Conservation (phyloP, 2,113 vertebrate genomes). For the Sturnira hondurensis region DNA sequence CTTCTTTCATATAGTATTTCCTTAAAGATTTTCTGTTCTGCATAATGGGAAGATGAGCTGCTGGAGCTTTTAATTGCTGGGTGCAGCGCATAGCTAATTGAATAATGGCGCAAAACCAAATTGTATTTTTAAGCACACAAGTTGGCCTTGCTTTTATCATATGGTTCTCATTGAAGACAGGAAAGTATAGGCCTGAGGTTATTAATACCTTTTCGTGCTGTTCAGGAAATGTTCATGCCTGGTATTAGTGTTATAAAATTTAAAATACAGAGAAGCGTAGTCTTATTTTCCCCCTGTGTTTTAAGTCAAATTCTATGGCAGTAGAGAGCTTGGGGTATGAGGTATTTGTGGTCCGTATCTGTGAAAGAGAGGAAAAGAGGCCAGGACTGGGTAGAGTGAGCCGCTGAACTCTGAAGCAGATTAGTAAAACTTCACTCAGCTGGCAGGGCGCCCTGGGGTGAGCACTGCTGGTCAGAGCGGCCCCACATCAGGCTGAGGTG, state of each 20-base stretch:
- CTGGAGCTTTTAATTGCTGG: constrained; percentile 43
- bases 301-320: neutral
- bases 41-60: constrained; percentile 54
- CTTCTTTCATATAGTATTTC: constrained; percentile 55
- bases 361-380: neutral
- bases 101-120: neutral
- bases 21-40: constrained; percentile 70
- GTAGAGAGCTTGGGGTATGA: neutral
- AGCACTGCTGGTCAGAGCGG: neutral
- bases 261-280: neutral
- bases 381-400: neutral
- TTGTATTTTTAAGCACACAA: neutral
- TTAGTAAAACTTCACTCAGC: accelerated
- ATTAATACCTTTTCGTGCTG: neutral
- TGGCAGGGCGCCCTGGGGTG: neutral
- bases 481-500: neutral
- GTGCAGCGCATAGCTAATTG: neutral
- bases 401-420: neutral
- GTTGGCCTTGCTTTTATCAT: neutral
- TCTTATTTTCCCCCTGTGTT: neutral
- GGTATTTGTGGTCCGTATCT: neutral
- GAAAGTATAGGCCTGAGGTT: neutral
- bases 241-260: neutral
- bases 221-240: neutral
- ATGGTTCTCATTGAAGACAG: neutral